Evolutionary conservation across 2,113 vertebrate species (phyloP).

Genomic region (Clinocottus analis): DNA sequence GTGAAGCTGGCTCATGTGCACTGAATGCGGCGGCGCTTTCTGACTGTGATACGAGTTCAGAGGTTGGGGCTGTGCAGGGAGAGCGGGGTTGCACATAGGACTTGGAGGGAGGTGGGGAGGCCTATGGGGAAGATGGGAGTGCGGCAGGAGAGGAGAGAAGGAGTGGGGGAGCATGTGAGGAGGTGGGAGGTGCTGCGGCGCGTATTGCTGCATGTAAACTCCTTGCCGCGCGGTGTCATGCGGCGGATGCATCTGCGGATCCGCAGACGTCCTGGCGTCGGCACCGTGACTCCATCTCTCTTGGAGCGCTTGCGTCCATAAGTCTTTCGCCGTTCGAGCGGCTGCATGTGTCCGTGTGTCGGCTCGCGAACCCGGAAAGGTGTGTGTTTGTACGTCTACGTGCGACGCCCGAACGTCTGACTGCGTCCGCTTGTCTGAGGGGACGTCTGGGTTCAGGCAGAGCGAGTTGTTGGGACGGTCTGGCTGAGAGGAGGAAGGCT

Average conservation of each 20-base stretch:
- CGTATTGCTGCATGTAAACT: slow-evolving; percentile 69
- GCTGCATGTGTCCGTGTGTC: slow-evolving; percentile 18
- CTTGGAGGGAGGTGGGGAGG: slow-evolving; percentile 39
- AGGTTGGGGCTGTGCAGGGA: slow-evolving; percentile 16
- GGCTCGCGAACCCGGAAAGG: neutral
- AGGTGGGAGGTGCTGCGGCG: slow-evolving; percentile 47
- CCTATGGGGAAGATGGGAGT: slow-evolving; percentile 58
- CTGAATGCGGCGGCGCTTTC: neutral
- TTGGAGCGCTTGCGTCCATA: slow-evolving; percentile 15
- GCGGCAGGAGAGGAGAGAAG: slow-evolving; percentile 49
- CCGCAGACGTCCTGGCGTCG: slow-evolving; percentile 29
- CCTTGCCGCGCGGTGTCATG: slow-evolving; percentile 43
- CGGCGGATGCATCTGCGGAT: slow-evolving; percentile 3
- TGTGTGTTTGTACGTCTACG: slow-evolving; percentile 1
- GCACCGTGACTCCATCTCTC: slow-evolving; percentile 48
- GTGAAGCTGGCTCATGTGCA: slow-evolving; percentile 58
- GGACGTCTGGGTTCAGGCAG: neutral
- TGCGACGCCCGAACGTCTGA: neutral
- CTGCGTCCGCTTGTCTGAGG: neutral
- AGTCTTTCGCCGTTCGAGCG: neutral
- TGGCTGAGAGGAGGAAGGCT: slow-evolving; percentile 53
- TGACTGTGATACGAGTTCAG: slow-evolving; percentile 62
- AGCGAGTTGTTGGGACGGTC: slow-evolving; percentile 3
- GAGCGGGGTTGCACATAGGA: neutral
- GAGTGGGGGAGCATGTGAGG: slow-evolving; percentile 61